Base-by-base conservation (phyloP, 2,888 invertebrate species). In the Isotomurus palustris region DNA sequence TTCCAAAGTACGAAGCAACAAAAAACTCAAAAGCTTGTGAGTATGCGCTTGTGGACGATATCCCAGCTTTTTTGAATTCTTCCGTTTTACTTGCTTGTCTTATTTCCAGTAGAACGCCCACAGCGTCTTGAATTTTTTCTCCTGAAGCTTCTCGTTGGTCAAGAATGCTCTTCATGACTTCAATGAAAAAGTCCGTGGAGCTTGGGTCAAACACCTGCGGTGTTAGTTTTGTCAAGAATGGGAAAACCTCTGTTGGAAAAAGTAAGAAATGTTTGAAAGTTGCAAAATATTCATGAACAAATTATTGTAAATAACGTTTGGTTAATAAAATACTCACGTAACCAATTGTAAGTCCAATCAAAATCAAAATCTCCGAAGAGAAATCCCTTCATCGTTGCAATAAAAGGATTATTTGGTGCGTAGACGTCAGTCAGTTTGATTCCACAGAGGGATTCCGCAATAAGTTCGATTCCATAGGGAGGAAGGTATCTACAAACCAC, bases 371-470 rank as follows among this genome's bases (percentile, higher is more conserved):
- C 22, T 8, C 22, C 43, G 5, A 43, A 19, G 22, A 43, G 12
- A 2, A 58, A 19, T 21, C 21, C 41, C 10, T 40, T 45, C 1
- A 61, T 14, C 5, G 52, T n/a, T 36, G 48, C 17, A 1, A 59
- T 50, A 43, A 66, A 63, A 10, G 29, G 4, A 52, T 58, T 66
- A n/a, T 61, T 28, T 10, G 62, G 59, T n/a, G 63, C 61, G 14
- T 56, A 47, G 8, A 57, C 45, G 17, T 60, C 59, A 14, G 53
- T 58, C 0, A 66, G 8, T 21, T 59, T 61, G 24, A 55, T 58
- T 12, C 59, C 66, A 51, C 63, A 63, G 2, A 49, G 63, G 36
- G 58, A 61, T 22, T 57, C 48, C 3, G 61, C 61, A 25, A 63
- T 53, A 2, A 63, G 53, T 27, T 63, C 61, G 5, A 51, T 47